Evolutionary conservation across 2,113 vertebrate species (phyloP).

Genomic region (Peucedramus taeniatus): DNA sequence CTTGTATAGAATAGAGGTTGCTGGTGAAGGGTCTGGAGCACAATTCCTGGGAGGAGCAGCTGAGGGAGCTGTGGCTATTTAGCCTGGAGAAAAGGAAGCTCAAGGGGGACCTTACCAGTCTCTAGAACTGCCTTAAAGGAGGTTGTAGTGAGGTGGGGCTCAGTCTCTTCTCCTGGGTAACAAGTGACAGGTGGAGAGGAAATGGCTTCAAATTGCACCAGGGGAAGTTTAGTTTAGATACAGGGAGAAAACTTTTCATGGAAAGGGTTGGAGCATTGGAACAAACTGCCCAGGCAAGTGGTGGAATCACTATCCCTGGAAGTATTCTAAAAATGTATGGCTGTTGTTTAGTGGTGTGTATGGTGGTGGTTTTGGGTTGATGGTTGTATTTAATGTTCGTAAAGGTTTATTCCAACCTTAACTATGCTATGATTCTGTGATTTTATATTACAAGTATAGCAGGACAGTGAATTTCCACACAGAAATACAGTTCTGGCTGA

Average conservation of each 20-base stretch:
- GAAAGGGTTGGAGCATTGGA: not conserved
- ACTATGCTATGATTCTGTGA: not conserved
- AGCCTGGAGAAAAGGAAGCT: not conserved
- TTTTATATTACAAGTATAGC: not conserved
- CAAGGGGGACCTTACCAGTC: not conserved
- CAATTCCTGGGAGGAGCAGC: not conserved
- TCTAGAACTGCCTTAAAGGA: not conserved
- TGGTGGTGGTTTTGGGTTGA: not conserved
- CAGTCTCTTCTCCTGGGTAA: not conserved
- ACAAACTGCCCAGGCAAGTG: not conserved
- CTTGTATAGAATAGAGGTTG: fast-evolving
- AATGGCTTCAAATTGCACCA: not conserved
- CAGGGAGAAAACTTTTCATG: too few relatives aligned
- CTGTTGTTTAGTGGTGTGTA: not conserved
- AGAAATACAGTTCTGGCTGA: not conserved
- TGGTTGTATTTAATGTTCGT: not conserved
- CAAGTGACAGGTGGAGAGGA: not conserved
- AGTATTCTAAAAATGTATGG: fast-evolving
- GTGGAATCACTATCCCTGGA: not conserved
- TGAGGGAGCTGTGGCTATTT: not conserved
- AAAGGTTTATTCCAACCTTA: not conserved
- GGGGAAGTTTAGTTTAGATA: not conserved
- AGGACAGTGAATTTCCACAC: not conserved
- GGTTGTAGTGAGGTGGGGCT: not conserved
- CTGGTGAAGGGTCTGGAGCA: not conserved